Conservation (phyloP, 2,113 vertebrate genomes). For the Melanerpes aurifrons region DNA sequence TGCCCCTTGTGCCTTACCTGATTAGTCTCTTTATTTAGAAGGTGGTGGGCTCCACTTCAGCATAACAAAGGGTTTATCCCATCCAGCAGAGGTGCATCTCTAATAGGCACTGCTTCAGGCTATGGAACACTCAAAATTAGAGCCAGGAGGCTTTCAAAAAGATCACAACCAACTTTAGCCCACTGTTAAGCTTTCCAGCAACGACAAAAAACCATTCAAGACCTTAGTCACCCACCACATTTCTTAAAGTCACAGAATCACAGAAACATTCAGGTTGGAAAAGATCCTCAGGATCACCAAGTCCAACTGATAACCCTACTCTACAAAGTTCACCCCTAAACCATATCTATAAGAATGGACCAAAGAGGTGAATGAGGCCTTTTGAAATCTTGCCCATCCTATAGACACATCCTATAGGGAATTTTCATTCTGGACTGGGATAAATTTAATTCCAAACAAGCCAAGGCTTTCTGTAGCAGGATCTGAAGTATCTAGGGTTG, state of each 20-base stretch:
- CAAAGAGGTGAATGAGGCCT: not conserved
- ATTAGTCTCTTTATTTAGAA: not conserved
- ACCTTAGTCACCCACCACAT: not conserved
- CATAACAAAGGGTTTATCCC: not conserved
- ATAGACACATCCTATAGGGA: not conserved
- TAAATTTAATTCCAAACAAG: not conserved
- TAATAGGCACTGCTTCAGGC: not conserved
- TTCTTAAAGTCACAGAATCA: not conserved
- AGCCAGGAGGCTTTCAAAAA: not conserved
- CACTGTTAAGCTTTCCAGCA: not conserved
- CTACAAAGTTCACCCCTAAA: no score
- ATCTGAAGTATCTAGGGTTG: not conserved
- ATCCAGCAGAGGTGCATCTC: not conserved
- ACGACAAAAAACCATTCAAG: not conserved
- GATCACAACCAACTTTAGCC: not conserved
- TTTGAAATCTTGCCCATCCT: not conserved
- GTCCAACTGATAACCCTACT: no score
- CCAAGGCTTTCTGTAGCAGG: not conserved
- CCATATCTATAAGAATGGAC: not conserved
- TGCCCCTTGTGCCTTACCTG: not conserved
- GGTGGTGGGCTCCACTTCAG: not conserved
- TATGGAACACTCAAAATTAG: not conserved
- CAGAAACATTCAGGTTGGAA: no score
- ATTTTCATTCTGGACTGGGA: not conserved
- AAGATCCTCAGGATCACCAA: no score